Evolutionary conservation across 2,797 vertebrate genomes (phyloP).

Genomic region (Takifugu rubripes): DNA sequence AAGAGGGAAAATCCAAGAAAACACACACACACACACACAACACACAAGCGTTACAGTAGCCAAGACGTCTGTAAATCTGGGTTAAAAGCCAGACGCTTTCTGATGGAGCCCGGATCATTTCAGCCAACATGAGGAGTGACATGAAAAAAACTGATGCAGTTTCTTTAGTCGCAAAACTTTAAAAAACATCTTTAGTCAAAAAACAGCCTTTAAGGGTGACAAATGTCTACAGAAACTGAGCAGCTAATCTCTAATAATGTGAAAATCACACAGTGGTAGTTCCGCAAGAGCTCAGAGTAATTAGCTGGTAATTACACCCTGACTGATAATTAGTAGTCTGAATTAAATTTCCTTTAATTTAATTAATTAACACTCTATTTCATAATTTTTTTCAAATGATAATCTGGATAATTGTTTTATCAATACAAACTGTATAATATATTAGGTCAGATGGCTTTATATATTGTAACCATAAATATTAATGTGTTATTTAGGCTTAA

Average conservation of each 20-base stretch:
- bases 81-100: slow-evolving; percentile 30
- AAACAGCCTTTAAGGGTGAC: slow-evolving; percentile 24
- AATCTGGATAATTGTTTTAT: slow-evolving; percentile 3
- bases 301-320: slow-evolving; percentile 32
- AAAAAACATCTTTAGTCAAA: background rate
- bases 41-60: slow-evolving; percentile 25
- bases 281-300: slow-evolving; percentile 12
- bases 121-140: slow-evolving; percentile 2
- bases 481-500: too few species aligned
- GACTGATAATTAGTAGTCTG: slow-evolving; percentile 40
- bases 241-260: slow-evolving; percentile 17
- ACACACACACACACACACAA: slow-evolving; percentile 19
- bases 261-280: slow-evolving; percentile 10
- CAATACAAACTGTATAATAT: background rate
- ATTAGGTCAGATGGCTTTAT: too few species aligned
- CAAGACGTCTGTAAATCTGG: slow-evolving; percentile 4
- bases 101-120: slow-evolving; percentile 17
- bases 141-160: slow-evolving; percentile 8
- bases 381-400: background rate
- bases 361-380: slow-evolving; percentile 25
- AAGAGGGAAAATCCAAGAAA: slow-evolving; percentile 22
- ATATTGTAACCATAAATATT: too few species aligned
- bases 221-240: slow-evolving; percentile 26
- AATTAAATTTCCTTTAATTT: slow-evolving; percentile 18
- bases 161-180: background rate